phyloP scores from a whole-genome alignment of 1,140 invertebrate genomes.

The Ridgeia piscesae region DNA sequence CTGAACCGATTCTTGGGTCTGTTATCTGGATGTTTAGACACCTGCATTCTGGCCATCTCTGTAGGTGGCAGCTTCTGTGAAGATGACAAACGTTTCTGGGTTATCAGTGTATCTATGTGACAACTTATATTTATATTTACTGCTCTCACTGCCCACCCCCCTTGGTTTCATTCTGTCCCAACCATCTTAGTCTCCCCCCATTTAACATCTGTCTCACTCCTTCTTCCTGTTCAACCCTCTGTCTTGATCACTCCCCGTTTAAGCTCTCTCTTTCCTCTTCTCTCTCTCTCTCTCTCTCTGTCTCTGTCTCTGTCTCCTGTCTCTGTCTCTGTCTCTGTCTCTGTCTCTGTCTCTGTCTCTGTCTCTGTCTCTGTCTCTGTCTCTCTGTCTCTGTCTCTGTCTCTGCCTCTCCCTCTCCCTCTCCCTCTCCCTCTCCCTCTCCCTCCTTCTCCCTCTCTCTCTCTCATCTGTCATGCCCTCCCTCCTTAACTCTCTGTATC shows the following conservation, averaged over 20 bases:
- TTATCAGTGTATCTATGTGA: neutral
- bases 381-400: neutral
- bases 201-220: neutral
- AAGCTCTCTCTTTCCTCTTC: neutral
- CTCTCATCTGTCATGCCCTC: neutral
- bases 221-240: neutral
- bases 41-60: neutral
- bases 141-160: neutral
- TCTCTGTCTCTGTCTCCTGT: too few species aligned
- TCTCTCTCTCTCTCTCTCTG: neutral
- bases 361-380: too few species aligned
- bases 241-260: neutral
- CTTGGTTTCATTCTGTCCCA: too few species aligned
- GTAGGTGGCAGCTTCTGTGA: neutral
- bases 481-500: too few species aligned
- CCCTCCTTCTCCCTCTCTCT: neutral
- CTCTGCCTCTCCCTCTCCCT: neutral
- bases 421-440: neutral
- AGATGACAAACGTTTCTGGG: neutral
- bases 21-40: neutral
- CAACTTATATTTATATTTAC: neutral
- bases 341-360: too few species aligned
- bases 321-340: too few species aligned
- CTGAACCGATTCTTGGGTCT: neutral
- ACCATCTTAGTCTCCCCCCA: too few species aligned